Conservation (phyloP, 2,797 vertebrate genomes). For the Mormyrops attenuatus region DNA sequence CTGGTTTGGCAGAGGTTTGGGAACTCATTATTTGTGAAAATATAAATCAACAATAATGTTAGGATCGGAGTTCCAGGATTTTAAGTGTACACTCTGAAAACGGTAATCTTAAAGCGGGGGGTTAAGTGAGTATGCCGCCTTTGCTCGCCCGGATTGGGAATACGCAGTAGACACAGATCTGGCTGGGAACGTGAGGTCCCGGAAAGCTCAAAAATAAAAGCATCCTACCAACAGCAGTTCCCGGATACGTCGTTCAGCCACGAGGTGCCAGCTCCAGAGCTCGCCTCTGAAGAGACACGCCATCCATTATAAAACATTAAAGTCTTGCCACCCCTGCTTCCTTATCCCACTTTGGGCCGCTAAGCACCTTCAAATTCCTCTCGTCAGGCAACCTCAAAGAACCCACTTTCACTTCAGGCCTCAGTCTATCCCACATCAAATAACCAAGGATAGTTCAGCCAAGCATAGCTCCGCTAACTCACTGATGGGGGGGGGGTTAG, state of each 20-base stretch:
- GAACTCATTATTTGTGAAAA: not conserved
- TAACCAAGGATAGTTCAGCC: not conserved
- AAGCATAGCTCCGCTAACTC: not conserved
- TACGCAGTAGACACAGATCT: not conserved
- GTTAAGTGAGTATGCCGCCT: not conserved
- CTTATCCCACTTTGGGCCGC: not conserved
- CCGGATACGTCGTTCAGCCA: not conserved
- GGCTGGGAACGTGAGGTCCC: not conserved
- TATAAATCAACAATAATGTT: constrained; percentile 1
- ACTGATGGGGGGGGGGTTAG: not conserved
- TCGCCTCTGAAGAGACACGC: not conserved
- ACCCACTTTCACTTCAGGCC: not conserved
- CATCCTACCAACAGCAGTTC: not conserved
- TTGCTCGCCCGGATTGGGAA: not conserved
- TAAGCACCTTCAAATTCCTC: not conserved
- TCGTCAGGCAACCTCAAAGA: not conserved
- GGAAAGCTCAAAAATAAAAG: not conserved
- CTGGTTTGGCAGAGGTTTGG: constrained; percentile 16
- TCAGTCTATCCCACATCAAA: not conserved
- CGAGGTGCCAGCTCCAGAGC: not conserved
- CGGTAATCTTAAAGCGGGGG: not conserved
- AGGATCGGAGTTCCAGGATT: not conserved
- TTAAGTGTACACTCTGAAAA: not conserved
- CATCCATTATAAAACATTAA: not conserved
- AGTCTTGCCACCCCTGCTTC: not conserved